Evolutionary conservation across 2,888 invertebrate species (phyloP), one percentile per base, ranked within the genome.

Genomic region (Halictus ligatus): DNA sequence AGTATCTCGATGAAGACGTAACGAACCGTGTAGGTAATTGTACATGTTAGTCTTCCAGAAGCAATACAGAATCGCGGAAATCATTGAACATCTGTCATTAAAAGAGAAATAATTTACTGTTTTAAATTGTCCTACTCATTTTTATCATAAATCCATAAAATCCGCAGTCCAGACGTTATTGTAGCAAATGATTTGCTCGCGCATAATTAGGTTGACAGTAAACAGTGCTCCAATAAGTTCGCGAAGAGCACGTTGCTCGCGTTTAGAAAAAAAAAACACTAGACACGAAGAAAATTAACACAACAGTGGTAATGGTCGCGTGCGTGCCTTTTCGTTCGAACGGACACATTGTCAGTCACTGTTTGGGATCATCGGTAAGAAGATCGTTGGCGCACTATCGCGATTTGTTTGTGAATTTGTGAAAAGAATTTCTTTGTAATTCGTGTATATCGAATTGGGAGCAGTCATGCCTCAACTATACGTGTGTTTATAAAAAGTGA

Each of bases 211-310:
- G 60, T 48, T 76, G n/a, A 21, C 13, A 40, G 72, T n/a, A 78
- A 50, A 81, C 54, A 12, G 60, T 40, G 15, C 5, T 60, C 69
- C 35, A 1, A 50, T 13, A 2, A 64, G 21, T 2, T 35, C 58
- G 67, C 40, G 73, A 46, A 7, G 6, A 21, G 35, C 12, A 64
- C 58, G 25, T 60, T 46, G 2, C 43, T 50, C 21, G 18, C 40
- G n/a, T 71, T 78, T 58, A 74, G 64, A 85, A 35, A 2, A 35
- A 84, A 85, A 84, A 81, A 79, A 75, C 67, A 75, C 67, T 46
- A n/a, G 25, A 2, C 25, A 50, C 12, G 8, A 67, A 29, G 21
- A 54, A 73, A 72, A 75, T 72, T 60, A 69, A 78, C 54, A 25
- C 43, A 18, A 40, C 75, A 58, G 8, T 12, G 35, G 35, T 15